A percentile compares a stretch with the other conserved stretches of the same genome.
Evolutionary conservation across 2,888 invertebrate species (phyloP).

Genomic region (Pterostichus niger): DNA sequence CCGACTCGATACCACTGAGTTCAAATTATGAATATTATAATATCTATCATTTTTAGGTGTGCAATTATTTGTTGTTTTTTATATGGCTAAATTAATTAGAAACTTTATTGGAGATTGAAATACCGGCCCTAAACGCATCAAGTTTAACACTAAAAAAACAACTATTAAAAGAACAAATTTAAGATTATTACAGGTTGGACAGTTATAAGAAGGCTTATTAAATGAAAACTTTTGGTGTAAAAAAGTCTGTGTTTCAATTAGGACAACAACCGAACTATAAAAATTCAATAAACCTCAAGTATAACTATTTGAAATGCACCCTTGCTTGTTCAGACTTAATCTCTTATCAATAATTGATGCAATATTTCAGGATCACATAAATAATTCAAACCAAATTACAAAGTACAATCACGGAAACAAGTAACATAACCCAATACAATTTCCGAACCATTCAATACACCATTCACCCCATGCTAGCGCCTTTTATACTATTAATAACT

Average conservation of each 20-base stretch:
- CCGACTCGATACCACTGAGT: too few relatives aligned
- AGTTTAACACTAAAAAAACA: too few relatives aligned
- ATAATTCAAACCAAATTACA: constrained; percentile 52
- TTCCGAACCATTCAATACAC: background rate
- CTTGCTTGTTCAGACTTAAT: constrained; percentile 34
- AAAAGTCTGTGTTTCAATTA: background rate
- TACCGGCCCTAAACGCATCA: too few relatives aligned
- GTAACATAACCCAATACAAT: constrained; percentile 5
- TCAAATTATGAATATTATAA: too few relatives aligned
- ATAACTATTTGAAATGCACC: constrained; percentile 50
- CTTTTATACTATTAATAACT: background rate
- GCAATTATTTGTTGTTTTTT: too few relatives aligned
- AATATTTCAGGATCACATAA: constrained; percentile 42
- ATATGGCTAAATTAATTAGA: too few relatives aligned
- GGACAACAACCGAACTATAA: constrained; percentile 9
- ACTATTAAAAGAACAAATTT: too few relatives aligned
- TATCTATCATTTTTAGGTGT: too few relatives aligned
- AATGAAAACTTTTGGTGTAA: too few relatives aligned
- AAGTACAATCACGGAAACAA: constrained; percentile 36
- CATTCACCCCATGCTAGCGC: background rate
- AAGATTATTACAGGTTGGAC: too few relatives aligned
- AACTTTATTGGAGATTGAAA: too few relatives aligned
- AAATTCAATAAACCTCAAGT: constrained; percentile 6
- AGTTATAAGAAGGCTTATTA: too few relatives aligned
- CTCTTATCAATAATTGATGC: constrained; percentile 48